Base-by-base conservation (phyloP, 2,888 invertebrate species). In the Netelia virgata region DNA sequence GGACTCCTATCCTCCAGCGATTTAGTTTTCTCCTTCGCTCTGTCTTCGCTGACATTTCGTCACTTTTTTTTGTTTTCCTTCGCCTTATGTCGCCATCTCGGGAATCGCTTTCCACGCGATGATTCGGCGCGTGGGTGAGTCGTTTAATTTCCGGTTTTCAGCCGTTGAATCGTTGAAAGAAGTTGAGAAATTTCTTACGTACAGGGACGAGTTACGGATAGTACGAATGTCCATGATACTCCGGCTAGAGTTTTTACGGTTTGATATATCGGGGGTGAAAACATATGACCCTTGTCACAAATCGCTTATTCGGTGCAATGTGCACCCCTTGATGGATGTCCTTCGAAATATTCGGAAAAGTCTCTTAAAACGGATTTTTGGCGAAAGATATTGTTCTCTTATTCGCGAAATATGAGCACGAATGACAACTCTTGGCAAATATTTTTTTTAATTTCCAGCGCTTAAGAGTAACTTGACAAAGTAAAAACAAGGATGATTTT, bases 121-220 rank as follows among this genome's bases (percentile, higher is more conserved):
- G 20, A 9, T 10, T 16, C 23, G 55, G 16, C 53, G 57, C 9
- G 1, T 16, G 16, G 16, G 69, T 23, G n/a, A 77, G 36, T 59
- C 18, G 47, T 63, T 50, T 55, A 61, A 73, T 73, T 73, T 73
- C 73, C 61, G 50, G 73, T 43, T 72, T 72, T 11, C 43, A n/a
- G 14, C 14, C 43, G 59, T 5, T 20, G 43, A 9, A 3, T 72
- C 72, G 20, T 70, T 41, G 8, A 14, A 55, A 41, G 11, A 43
- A 3, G 28, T 68, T 14, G 66, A n/a, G 57, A 16, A 14, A 55
- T 59, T 59, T 59, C n/a, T 14, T 72, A 23, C 20, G 50, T 8
- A 14, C 47, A 57, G 36, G 36, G 36, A n/a, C n/a, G n/a, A 36
- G 36, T 36, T 36, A 36, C 6, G 36, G 36, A 1, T 6, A 36